These are phyloP conservation scores for Lanistes nyassanus DNA, from an alignment of 1,140 invertebrate species.

Conservation along the genomic window DNA sequence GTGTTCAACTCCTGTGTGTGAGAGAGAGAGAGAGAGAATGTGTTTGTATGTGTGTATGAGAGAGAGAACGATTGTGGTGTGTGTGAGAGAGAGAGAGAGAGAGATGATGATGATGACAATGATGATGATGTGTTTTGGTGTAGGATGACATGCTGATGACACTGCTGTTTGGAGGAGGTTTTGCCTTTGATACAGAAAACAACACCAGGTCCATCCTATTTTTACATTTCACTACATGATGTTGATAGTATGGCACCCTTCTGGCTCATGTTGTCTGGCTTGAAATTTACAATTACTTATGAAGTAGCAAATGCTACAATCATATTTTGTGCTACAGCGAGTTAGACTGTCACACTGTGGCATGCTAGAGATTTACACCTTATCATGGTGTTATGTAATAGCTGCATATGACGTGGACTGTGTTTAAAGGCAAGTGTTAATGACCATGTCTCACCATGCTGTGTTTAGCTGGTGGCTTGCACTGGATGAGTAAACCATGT, in stretches of 20 bases:
- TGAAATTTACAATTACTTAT: no score
- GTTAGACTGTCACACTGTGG: background rate
- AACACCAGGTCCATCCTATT: constrained; percentile 61
- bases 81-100: background rate
- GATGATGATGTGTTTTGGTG: background rate
- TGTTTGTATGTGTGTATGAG: background rate
- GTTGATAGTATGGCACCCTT: no score
- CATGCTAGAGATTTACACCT: background rate
- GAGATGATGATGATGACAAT: background rate
- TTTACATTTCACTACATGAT: no score
- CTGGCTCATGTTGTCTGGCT: no score
- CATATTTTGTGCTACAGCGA: background rate
- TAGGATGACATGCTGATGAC: constrained; percentile 59
- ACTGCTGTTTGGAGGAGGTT: constrained; percentile 71
- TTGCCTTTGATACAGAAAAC: constrained; percentile 74
- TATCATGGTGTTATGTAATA: background rate
- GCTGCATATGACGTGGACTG: background rate
- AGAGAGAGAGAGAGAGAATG: no score
- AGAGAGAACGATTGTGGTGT: background rate
- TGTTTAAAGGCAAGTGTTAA: background rate
- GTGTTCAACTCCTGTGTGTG: background rate
- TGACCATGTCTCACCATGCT: background rate
- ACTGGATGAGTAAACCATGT: background rate
- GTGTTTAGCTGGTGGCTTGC: background rate
- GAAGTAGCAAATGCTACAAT: no score